A percentile compares a stretch with the other conserved stretches of the same genome.
Conservation (phyloP, 2,888 invertebrate genomes). For the Kuschelorhynchus macadamiae region DNA sequence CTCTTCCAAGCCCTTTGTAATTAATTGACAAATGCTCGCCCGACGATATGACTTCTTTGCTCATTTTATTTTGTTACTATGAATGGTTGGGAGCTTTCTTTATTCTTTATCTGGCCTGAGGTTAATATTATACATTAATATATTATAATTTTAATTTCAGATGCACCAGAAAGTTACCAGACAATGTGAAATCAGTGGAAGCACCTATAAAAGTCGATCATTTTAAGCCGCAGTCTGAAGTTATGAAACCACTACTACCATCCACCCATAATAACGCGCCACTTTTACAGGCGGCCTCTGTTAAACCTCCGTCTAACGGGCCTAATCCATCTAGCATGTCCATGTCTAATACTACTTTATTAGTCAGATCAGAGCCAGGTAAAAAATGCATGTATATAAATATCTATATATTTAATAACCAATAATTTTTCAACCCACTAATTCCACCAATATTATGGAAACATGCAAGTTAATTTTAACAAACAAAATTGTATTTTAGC, state of each 20-base stretch:
- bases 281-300: neutral
- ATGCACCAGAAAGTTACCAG: conserved; percentile 80
- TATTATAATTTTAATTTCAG: conserved; percentile 55
- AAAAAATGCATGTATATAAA: neutral
- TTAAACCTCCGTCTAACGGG: neutral
- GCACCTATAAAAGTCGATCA: conserved; percentile 15
- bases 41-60: no score
- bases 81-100: no score
- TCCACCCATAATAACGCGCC: neutral
- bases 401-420: no score
- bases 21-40: no score
- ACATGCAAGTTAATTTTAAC: no score
- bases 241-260: neutral
- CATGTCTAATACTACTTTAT: neutral
- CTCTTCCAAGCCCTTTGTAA: no score
- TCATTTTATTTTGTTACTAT: no score
- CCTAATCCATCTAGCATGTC: neutral
- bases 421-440: no score
- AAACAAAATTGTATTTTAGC: no score
- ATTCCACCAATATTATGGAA: no score
- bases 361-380: conserved; percentile 15
- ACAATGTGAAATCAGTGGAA: conserved; percentile 76
- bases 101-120: no score
- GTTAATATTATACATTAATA: no score
- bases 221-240: neutral